phyloP scores from a whole-genome alignment of 1,140 invertebrate genomes.

The Leptinotarsa undecemlineata region DNA sequence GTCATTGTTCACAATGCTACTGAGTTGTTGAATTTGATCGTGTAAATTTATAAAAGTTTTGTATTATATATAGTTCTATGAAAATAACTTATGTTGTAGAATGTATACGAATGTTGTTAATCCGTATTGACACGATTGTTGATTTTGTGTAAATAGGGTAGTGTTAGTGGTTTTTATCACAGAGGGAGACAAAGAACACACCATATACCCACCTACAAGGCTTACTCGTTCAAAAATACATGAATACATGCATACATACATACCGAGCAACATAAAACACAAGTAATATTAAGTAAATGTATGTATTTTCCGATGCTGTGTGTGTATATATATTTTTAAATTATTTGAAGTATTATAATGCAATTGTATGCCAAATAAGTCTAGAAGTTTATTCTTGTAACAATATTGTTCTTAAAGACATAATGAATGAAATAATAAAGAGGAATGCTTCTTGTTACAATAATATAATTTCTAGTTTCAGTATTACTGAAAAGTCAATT shows the following conservation, averaged over 20 bases:
- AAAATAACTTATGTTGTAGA: neutral
- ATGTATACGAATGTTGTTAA: neutral
- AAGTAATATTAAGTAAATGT: slow-evolving; percentile 53
- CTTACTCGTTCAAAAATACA: slow-evolving; percentile 58
- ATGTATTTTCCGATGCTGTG: slow-evolving; percentile 56
- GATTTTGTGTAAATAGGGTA: slow-evolving; percentile 1
- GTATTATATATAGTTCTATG: neutral
- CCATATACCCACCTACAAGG: slow-evolving; percentile 41
- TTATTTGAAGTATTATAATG: slow-evolving; percentile 52
- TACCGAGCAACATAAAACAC: slow-evolving; percentile 42
- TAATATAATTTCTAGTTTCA: slow-evolving; percentile 42
- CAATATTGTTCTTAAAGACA: slow-evolving; percentile 35
- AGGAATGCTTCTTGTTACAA: slow-evolving; percentile 35
- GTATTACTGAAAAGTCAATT: slow-evolving; percentile 52
- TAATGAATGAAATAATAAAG: slow-evolving; percentile 4
- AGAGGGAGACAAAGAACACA: slow-evolving; percentile 49
- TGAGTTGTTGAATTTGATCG: neutral
- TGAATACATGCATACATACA: slow-evolving; percentile 47
- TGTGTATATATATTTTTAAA: slow-evolving; percentile 48
- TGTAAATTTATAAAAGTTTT: neutral
- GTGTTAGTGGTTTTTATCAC: slow-evolving; percentile 33
- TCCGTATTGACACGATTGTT: neutral
- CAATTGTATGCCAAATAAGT: slow-evolving; percentile 52
- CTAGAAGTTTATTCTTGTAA: slow-evolving; percentile 43
- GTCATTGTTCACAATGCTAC: neutral